Conservation (phyloP, 1,140 invertebrate species). For the Halesus radiatus region DNA sequence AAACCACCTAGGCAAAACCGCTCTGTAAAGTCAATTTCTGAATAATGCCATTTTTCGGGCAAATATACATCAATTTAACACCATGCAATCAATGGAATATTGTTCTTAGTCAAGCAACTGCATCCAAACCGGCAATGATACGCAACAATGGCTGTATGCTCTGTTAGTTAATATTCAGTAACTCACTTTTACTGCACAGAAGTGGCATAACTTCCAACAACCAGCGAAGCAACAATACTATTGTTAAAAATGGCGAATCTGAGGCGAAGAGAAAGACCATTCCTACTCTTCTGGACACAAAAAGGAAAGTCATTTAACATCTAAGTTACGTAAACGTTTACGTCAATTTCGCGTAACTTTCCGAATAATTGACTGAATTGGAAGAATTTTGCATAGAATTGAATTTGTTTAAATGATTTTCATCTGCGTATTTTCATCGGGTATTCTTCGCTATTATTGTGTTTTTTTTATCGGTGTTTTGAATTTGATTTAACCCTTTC, state of each 20-base stretch:
- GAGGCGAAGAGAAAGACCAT: not conserved
- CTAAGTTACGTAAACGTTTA: not conserved
- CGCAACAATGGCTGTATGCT: not conserved
- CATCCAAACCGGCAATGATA: not conserved
- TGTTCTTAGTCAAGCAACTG: no score
- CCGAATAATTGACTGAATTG: not conserved
- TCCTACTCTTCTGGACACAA: not conserved
- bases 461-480: no score
- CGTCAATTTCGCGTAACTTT: not conserved
- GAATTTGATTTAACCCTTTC: no score
- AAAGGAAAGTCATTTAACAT: constrained; percentile 7
- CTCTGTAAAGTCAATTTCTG: no score
- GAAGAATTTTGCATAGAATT: no score
- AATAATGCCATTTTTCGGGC: no score
- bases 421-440: no score
- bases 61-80: no score
- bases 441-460: no score
- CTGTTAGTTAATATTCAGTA: constrained; percentile 4
- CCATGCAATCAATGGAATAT: no score
- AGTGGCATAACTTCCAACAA: not conserved
- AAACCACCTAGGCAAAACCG: no score
- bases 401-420: no score
- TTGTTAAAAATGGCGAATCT: not conserved
- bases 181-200: not conserved
- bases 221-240: not conserved